Base-by-base conservation (phyloP, 2,888 invertebrate genomes). In the Luperina testacea region DNA sequence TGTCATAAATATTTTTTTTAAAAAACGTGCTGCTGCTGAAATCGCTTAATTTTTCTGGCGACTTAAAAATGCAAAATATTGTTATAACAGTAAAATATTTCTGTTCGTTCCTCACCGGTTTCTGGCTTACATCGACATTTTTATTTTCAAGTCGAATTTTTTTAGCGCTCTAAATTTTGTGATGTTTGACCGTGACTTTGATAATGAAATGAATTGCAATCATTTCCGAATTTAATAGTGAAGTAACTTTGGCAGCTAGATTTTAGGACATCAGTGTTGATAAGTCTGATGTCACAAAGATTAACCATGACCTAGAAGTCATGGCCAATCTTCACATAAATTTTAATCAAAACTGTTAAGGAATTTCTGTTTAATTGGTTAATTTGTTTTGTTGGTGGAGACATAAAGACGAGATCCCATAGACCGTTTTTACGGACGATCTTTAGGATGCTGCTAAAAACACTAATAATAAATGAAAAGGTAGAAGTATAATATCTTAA, bases 241-340 rank as follows among this genome's bases (percentile, higher is more conserved):
- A 5, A 32, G 57, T 27, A 7, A 67, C 20, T 24, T 69, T 64
- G 42, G 3, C 38, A 53, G 17, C 53, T 32, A 51, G 11, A 67
- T 67, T 75, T 77, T 42, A 57, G 68, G 61, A 57, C 27, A 63
- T 57, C 0, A n/a, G 9, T 45, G 51, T 24, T 72, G 32, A 74
- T 72, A 53, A 65, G 24, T 51, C 67, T 77, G 67, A 80, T 82
- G 79, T 75, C 70, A 67, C 61, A 70, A 20, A 85, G 42, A 82
- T 84, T 77, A 79, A 65, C 74, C 83, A 64, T 84, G 86, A 72
- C 76, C 86, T 38, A 82, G 13, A 45, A 67, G 72, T 77, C 84
- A 86, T 69, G 86, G 80, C 77, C 86, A 77, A 67, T 80, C 32
- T 65, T 82, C 74, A 45, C 67, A 75, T 82, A 79, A 61, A 79